A percentile compares a stretch with the other conserved stretches of the same genome.
These are phyloP conservation scores for Hafferia zeledoni DNA, from an alignment of 2,797 vertebrate genomes.

Conservation along the genomic window DNA sequence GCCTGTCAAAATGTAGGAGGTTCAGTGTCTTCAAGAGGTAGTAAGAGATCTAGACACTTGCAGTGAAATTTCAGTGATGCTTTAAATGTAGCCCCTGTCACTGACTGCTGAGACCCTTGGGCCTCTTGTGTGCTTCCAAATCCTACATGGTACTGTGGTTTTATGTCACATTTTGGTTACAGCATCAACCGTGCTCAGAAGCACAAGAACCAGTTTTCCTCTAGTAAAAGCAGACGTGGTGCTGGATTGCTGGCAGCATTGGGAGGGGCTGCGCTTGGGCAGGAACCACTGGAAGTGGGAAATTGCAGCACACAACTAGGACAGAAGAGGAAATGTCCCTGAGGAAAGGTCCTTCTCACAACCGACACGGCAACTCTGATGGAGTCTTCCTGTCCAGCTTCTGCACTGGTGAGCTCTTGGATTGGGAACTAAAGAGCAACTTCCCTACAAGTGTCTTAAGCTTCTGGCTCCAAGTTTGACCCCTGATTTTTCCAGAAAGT, in stretches of 20 bases:
- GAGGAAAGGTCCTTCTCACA: neutral
- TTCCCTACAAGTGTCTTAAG: neutral
- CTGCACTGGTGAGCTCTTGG: neutral
- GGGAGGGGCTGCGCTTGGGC: neutral
- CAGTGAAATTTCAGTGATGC: neutral
- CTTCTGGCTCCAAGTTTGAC: neutral
- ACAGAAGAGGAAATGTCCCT: neutral
- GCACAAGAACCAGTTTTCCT: neutral
- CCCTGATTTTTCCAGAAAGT: neutral
- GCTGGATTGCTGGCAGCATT: neutral
- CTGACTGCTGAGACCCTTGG: neutral
- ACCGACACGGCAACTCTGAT: accelerated
- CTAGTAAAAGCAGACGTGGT: neutral
- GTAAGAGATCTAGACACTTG: neutral
- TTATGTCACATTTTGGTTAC: neutral
- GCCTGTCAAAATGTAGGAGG: neutral
- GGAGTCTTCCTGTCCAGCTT: neutral
- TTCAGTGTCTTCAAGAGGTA: neutral
- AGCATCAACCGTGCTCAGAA: neutral
- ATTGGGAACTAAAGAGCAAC: neutral
- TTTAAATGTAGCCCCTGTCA: neutral
- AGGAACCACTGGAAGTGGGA: neutral
- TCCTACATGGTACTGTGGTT: neutral
- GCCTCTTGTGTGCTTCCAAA: neutral
- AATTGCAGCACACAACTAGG: neutral